Percentiles rank a stretch among this genome's conserved stretches.
Conservation (phyloP, 2,113 vertebrate genomes). For the Callionymus lyra region DNA sequence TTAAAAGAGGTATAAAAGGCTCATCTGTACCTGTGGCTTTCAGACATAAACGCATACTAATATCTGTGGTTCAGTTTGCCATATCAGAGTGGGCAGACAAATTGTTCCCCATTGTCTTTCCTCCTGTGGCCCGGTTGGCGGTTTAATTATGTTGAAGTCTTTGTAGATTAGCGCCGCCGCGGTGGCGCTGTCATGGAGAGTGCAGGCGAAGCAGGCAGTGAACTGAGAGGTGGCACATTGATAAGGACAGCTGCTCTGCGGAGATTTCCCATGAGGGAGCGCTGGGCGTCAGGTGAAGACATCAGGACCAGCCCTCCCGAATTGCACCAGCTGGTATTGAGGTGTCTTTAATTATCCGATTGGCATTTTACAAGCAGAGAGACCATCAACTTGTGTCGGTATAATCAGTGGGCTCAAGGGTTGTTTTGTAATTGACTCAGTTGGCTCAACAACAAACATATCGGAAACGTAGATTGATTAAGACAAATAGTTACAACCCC, state of each 20-base stretch:
- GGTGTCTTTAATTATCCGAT: conserved; percentile 64
- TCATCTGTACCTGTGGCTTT: conserved; percentile 20
- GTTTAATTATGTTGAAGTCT: conserved; percentile 71
- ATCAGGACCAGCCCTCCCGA: conserved; percentile 35
- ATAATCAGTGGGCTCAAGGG: conserved; percentile 54
- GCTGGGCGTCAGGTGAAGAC: conserved; percentile 63
- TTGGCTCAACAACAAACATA: conserved; percentile 47
- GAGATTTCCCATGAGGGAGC: conserved; percentile 74
- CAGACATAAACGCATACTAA: conserved; percentile 44
- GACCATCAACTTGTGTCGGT: conserved; percentile 55
- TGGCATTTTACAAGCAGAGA: conserved; percentile 61
- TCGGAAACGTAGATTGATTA: conserved; percentile 50
- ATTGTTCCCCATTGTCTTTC: conserved; percentile 52
- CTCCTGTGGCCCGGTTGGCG: conserved; percentile 29
- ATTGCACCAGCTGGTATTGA: conserved; percentile 39
- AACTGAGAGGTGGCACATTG: conserved; percentile 57
- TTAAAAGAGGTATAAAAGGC: not conserved
- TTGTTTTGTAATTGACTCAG: conserved; percentile 56
- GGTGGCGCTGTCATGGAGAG: conserved; percentile 64
- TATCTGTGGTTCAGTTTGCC: conserved; percentile 31
- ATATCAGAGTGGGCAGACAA: conserved; percentile 54
- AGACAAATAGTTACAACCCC: conserved; percentile 23
- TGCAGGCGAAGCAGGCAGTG: conserved; percentile 43
- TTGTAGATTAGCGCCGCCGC: conserved; percentile 59
- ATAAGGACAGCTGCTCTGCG: conserved; percentile 67